Base-by-base conservation (phyloP, 2,797 vertebrate species). In the Trachops cirrhosus region DNA sequence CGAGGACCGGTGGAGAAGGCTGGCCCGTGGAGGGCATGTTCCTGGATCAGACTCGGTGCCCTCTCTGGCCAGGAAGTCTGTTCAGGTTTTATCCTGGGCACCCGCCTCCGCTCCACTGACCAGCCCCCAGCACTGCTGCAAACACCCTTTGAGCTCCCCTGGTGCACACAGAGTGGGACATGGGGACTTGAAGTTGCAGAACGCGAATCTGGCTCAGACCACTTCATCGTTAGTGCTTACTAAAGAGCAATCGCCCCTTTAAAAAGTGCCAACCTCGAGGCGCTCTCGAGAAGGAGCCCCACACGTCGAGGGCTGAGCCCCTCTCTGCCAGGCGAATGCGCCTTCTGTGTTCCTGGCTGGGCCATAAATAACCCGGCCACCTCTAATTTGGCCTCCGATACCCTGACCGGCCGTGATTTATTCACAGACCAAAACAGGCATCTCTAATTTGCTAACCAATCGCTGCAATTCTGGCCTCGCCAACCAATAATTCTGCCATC, bases 401-500 rank as follows among this genome's bases (percentile, higher is more conserved):
- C 96, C 93, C 97, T 98, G 97, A 97, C 97, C 96, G 97, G 96
- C 93, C 97, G 85, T 98, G 98, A 98, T 98, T 98, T 98, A 98
- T 98, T 98, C 98, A 97, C 98, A 97, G 97, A 98, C 97, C 98
- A 98, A 98, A 97, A 96, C 97, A 98, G 98, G 97, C 96, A 94
- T 97, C 98, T 98, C 98, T 98, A 98, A 98, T 98, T 98, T 98
- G 97, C 98, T 98, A 98, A 98, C 98, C 98, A 98, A 98, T 98
- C 98, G 96, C 98, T 96, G 97, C 98, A 98, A 98, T 98, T 98
- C 98, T 98, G 97, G 98, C 92, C 97, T 98, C 97, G 48, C 98
- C 98, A 98, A 98, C 98, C 98, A 98, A 98, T 98, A 98, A 99
- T 98, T 98, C 98, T 98, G 98, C 98, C 98, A 98, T 98, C 98